Evolutionary conservation across 2,113 vertebrate species (phyloP), one percentile per base, ranked within the genome.

Genomic region (Ailurus styani): DNA sequence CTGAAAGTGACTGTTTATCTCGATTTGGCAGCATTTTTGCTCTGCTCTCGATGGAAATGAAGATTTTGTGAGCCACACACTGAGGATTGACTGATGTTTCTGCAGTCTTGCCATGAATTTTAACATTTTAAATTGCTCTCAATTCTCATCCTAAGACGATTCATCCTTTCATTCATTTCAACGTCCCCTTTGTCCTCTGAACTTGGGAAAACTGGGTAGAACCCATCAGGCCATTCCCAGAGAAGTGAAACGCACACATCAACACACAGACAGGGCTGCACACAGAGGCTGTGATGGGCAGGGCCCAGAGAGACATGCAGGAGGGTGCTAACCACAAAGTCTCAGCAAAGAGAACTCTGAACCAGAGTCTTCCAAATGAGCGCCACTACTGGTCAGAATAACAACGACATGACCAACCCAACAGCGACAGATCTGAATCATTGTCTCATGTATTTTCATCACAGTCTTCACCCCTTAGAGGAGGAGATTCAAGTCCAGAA

Each of bases 251-350:
- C 14, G 23, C 31, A 66, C 0, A 5, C 87, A 68, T 23, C 50
- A n/a, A 42, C 57, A 79, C n/a, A 64, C 1, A 34, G 25, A 52
- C 27, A 45, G 15, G 75, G 21, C 4, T 77, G 40, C 29, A 21
- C 14, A 12, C 3, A 29, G 0, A 37, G 72, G 34, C 54, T 17
- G 2, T 1, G 37, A n/a, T 0, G 13, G 40, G 64, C 84, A 31
- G 40, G 66, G 45, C 21, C n/a, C 4, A 7, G 25, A 40, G 20
- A 42, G 23, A 40, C 12, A 3, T 7, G 20, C 29, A 2, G 50
- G 12, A 37, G 23, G 40, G 29, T 5, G 0, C 0, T 18, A 5
- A 27, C 25, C n/a, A n/a, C 79, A 14, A 31, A 4, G 31, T 40
- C n/a, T 62, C 34, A 68, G 47, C 27, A 42, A 5, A 6, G 42